Conservation (phyloP, 1,140 invertebrate species). For the Euwallacea fornicatus region DNA sequence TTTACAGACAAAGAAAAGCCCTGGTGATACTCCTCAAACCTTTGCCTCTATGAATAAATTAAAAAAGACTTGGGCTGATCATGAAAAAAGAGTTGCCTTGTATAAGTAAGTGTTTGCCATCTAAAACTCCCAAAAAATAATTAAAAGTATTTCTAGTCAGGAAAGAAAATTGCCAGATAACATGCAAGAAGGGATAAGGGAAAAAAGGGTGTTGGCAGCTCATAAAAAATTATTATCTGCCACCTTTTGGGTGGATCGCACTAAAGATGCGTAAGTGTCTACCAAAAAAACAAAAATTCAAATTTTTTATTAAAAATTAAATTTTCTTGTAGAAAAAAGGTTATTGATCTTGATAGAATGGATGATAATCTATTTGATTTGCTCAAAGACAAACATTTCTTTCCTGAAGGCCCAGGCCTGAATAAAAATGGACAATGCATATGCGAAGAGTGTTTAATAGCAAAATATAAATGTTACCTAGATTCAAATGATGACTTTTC, state of each 20-base stretch:
- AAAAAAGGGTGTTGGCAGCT: constrained; percentile 24
- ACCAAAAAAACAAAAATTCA: background rate
- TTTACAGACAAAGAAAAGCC: constrained; percentile 35
- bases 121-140: background rate
- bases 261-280: constrained; percentile 39
- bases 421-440: constrained; percentile 46
- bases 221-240: constrained; percentile 41
- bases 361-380: constrained; percentile 44
- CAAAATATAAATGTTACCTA: constrained; percentile 40
- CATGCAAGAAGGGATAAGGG: constrained; percentile 21
- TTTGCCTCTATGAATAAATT: constrained; percentile 35
- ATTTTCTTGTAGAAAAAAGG: constrained; percentile 36
- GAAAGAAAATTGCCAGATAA: constrained; percentile 24
- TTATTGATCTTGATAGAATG: constrained; percentile 38
- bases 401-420: constrained; percentile 39
- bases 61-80: constrained; percentile 38
- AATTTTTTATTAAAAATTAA: constrained; percentile 4
- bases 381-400: constrained; percentile 41
- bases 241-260: constrained; percentile 45
- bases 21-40: constrained; percentile 34
- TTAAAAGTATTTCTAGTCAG: constrained; percentile 21
- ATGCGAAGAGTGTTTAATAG: constrained; percentile 47
- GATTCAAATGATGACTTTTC: constrained; percentile 32
- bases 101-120: constrained; percentile 34
- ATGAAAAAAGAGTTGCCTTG: constrained; percentile 30